A percentile compares a stretch with the other conserved stretches of the same genome.
These are phyloP conservation scores for Origma solitaria DNA, from an alignment of 2,113 vertebrate genomes.

Conservation along the genomic window DNA sequence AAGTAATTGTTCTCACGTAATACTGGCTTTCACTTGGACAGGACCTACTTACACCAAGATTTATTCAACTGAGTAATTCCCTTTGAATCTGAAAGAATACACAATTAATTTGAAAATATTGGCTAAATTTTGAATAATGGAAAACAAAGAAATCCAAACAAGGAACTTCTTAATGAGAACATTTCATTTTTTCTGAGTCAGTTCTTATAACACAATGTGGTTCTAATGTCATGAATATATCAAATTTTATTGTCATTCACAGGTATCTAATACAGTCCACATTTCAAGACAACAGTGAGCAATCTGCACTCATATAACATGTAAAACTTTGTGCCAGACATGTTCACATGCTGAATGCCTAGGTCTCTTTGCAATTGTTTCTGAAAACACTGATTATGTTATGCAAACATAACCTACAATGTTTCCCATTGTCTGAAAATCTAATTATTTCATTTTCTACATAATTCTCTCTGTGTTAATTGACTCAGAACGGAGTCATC, in stretches of 20 bases:
- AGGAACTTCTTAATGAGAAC: background rate
- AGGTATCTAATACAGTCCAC: background rate
- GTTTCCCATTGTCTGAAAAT: background rate
- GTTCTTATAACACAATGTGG: background rate
- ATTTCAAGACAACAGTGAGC: background rate
- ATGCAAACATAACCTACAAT: background rate
- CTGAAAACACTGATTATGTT: background rate
- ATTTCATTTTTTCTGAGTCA: background rate
- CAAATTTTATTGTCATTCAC: background rate
- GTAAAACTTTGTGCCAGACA: background rate
- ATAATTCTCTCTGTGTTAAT: background rate
- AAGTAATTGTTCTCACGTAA: background rate
- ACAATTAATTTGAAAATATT: background rate
- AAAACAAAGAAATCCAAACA: background rate
- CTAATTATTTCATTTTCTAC: background rate
- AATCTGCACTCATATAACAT: background rate
- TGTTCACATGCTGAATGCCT: background rate
- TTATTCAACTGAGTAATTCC: slow-evolving; percentile 4
- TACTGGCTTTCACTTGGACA: background rate
- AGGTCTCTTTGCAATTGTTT: background rate
- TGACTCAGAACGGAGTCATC: background rate
- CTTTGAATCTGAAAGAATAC: slow-evolving; percentile 4
- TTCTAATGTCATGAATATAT: background rate
- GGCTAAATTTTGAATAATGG: background rate
- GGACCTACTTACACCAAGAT: background rate